Conservation (phyloP, 2,113 vertebrate genomes). For the Atherinomorus stipes region DNA sequence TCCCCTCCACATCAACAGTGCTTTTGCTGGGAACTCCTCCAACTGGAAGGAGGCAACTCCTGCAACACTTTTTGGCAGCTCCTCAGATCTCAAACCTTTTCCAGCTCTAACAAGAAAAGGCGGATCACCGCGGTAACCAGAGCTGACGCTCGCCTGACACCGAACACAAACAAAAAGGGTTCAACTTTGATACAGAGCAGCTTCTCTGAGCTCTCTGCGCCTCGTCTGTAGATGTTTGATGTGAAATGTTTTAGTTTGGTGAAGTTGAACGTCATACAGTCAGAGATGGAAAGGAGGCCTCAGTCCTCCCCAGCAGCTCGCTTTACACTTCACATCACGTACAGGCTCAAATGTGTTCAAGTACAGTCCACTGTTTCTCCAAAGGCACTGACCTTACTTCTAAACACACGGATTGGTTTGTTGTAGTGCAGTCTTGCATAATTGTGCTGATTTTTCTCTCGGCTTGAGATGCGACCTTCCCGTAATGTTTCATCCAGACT, state of each 20-base stretch:
- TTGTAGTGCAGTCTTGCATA: slow-evolving; percentile 63
- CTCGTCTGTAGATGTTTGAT: slow-evolving; percentile 34
- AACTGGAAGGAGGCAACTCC: slow-evolving; percentile 58
- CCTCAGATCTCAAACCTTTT: slow-evolving; percentile 55
- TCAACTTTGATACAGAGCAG: slow-evolving; percentile 10
- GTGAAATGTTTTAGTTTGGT: slow-evolving; percentile 51
- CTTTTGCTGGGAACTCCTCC: slow-evolving; percentile 43
- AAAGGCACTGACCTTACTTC: slow-evolving; percentile 68
- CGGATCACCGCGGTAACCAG: slow-evolving; percentile 43
- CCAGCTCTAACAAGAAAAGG: slow-evolving; percentile 29
- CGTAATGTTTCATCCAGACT: slow-evolving; percentile 53
- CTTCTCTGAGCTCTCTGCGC: slow-evolving; percentile 26
- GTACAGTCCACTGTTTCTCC: slow-evolving; percentile 58
- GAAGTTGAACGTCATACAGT: slow-evolving; percentile 15
- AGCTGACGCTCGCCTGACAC: slow-evolving; percentile 10
- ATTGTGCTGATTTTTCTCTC: slow-evolving; percentile 56
- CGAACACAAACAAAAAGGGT: slow-evolving; percentile 41
- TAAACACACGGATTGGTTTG: slow-evolving; percentile 66
- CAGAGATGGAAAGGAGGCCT: slow-evolving; percentile 43
- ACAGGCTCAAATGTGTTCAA: slow-evolving; percentile 54
- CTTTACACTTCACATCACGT: slow-evolving; percentile 73
- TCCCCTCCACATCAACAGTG: slow-evolving; percentile 15
- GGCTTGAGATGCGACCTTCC: slow-evolving; percentile 36
- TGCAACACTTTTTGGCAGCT: slow-evolving; percentile 48
- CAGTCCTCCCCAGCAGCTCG: slow-evolving; percentile 47